Evolutionary conservation across 2,113 vertebrate species (phyloP).

Genomic region (Odocoileus hemionus): DNA sequence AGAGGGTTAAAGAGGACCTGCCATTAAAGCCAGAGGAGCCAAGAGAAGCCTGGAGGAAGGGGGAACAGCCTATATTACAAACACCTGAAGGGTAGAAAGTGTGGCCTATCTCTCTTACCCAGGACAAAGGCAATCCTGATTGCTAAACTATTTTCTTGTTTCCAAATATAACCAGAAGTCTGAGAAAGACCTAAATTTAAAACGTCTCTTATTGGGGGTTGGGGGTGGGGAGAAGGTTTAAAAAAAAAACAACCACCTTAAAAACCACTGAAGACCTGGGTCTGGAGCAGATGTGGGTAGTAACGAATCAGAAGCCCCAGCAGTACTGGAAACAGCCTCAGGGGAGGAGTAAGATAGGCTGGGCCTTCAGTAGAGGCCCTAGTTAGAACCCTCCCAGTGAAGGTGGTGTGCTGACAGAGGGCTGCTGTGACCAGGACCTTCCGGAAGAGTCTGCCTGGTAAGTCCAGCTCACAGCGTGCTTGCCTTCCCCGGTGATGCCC

Average conservation of each 20-base stretch:
- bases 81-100: not conserved
- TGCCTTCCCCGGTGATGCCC: fast-evolving
- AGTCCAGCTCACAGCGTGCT: not conserved
- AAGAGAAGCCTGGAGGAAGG: not conserved
- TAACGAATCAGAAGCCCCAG: slow-evolving; percentile 32
- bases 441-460: not conserved
- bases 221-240: not conserved
- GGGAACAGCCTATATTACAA: not conserved
- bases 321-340: slow-evolving; percentile 46
- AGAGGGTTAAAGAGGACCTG: not conserved
- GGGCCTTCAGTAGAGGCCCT: not conserved
- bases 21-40: not conserved
- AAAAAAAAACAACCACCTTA: slow-evolving; percentile 14
- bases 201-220: slow-evolving; percentile 52
- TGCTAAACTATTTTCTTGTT: slow-evolving; percentile 3
- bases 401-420: not conserved
- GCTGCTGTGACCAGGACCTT: fast-evolving
- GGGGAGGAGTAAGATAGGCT: slow-evolving; percentile 48
- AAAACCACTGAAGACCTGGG: slow-evolving; percentile 53
- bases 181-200: slow-evolving; percentile 69
- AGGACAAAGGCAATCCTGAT: slow-evolving; percentile 19
- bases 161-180: slow-evolving; percentile 66
- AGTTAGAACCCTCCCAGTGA: not conserved
- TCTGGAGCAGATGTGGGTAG: slow-evolving; percentile 60
- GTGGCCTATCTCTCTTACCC: not conserved